A percentile compares a stretch with the other conserved stretches of the same genome.
These are phyloP conservation scores for Venustoraphidia nigricollis DNA, from an alignment of 2,888 invertebrate species.

Conservation along the genomic window DNA sequence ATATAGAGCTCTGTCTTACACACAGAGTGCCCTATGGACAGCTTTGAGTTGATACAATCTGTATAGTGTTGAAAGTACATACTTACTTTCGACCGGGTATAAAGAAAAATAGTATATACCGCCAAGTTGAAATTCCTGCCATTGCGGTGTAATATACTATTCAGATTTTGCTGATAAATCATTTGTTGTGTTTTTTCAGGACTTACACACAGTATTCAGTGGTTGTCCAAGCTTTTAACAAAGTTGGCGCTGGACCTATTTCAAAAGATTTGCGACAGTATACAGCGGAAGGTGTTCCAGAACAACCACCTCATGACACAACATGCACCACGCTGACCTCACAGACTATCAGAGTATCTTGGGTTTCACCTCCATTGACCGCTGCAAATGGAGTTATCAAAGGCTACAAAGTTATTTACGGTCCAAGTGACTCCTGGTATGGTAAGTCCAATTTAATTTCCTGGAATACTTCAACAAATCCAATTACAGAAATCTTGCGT, in stretches of 20 bases:
- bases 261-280: conserved; percentile 80
- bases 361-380: conserved; percentile 85
- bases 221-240: conserved; percentile 89
- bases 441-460: conserved; percentile 40
- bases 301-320: conserved; percentile 82
- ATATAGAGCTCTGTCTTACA: too few relatives aligned
- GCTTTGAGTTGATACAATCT: too few relatives aligned
- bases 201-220: conserved; percentile 94
- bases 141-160: too few relatives aligned
- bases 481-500: too few relatives aligned
- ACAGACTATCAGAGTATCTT: conserved; percentile 84
- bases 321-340: conserved; percentile 87
- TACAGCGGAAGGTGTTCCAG: conserved; percentile 88
- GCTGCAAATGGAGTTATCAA: conserved; percentile 90
- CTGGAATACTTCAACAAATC: too few relatives aligned
- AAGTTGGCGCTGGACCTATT: conserved; percentile 83
- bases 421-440: conserved; percentile 84
- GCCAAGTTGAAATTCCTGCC: too few relatives aligned
- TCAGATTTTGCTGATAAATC: too few relatives aligned
- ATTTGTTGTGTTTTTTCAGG: conserved; percentile 28
- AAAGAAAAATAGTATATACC: too few relatives aligned
- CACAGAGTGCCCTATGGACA: too few relatives aligned
- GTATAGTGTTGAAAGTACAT: too few relatives aligned
- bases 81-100: too few relatives aligned
- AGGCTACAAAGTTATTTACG: conserved; percentile 88